Evolutionary conservation across 2,797 vertebrate species (phyloP), one percentile per base, ranked within the genome.

Genomic region (Lepidocolaptes lacrymiger): DNA sequence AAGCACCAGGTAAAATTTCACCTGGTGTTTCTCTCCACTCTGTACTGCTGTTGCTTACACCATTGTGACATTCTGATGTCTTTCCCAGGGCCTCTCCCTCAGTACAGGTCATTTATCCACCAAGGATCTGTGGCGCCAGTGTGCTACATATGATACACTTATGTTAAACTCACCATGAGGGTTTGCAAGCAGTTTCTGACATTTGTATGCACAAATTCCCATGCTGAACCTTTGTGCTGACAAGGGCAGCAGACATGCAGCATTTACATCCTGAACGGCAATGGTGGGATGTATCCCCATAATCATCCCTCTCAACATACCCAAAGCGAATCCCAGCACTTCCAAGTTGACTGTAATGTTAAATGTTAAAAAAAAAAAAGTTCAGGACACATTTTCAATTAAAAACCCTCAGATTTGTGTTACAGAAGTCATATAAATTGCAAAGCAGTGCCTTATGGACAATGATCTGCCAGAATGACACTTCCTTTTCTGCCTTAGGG

Each of bases 371-470:
- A 59, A n/a, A 34, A 76, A 77, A 63, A 48, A 76, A 64, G 16
- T 28, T 72, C 17, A 44, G 41, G 56, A 79, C 36, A 76, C 6
- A 41, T 2, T 72, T 15, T 32, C 75, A 71, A 8, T 54, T 88
- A 34, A 34, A 36, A 37, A 21, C 0, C 22, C 1, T 12, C 6
- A 59, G 14, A 91, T 34, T 13, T 89, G 48, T 54, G 23, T 92
- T 78, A 63, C 6, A 54, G 63, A 96, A 96, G n/a, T 82, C 56
- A 62, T 55, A 86, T 46, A 93, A 94, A 94, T 92, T 96, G 78
- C 71, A 86, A 94, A 91, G 41, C 44, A 78, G 41, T 68, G 56
- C 43, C 74, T 88, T 78, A 58, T 20, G 9, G 67, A 26, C 12
- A 28, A 66, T 68, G 77, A 75, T 84, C 64, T 74, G 44, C 63